Percentiles rank a stretch among this genome's conserved stretches.
These are phyloP conservation scores for Fringilla coelebs DNA, from an alignment of 2,797 vertebrate genomes.

Conservation along the genomic window DNA sequence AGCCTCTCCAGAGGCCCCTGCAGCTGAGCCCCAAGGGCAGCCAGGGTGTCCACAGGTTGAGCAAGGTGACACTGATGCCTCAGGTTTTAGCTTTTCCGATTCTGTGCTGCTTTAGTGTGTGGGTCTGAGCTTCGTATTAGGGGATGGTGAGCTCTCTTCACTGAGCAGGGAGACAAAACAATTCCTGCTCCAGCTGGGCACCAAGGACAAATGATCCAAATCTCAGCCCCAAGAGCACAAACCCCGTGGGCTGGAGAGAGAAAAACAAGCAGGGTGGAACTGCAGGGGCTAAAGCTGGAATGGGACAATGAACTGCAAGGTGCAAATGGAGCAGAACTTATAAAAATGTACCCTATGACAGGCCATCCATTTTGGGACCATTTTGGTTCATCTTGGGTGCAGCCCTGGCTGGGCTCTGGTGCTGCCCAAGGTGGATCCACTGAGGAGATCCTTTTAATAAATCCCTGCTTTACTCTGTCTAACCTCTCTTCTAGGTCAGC, in stretches of 20 bases:
- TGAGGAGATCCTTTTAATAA: background rate
- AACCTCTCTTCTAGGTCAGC: background rate
- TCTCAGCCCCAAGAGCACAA: background rate
- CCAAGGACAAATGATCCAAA: background rate
- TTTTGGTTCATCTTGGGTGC: background rate
- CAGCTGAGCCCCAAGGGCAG: background rate
- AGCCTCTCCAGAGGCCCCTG: background rate
- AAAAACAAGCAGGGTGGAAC: background rate
- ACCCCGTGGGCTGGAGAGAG: background rate
- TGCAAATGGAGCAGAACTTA: background rate
- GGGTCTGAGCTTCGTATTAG: accelerated
- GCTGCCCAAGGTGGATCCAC: background rate
- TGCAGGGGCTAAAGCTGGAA: background rate
- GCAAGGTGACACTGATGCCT: background rate
- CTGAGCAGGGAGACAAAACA: background rate
- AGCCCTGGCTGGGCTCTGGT: background rate
- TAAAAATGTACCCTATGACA: background rate
- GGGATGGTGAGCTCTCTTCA: background rate
- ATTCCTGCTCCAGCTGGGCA: background rate
- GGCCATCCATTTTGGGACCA: background rate
- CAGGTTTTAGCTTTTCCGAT: background rate
- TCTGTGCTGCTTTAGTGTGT: background rate
- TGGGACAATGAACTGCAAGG: accelerated
- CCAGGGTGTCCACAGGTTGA: background rate
- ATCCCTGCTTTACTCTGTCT: background rate